Evolutionary conservation across 2,113 vertebrate genomes (phyloP).

Genomic region (Probosciger aterrimus): DNA sequence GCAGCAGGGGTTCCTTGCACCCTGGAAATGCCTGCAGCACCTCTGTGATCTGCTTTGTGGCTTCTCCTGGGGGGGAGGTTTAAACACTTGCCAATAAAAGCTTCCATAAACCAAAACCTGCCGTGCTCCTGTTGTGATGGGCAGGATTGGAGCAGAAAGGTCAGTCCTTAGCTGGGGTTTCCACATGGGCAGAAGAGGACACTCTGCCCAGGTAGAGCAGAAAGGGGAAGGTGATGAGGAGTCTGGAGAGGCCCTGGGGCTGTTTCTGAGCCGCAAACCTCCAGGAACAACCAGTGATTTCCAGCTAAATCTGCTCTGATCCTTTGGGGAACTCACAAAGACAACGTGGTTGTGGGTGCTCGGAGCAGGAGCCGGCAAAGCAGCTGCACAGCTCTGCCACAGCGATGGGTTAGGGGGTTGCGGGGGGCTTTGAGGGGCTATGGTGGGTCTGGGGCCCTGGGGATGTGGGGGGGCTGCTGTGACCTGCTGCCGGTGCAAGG

Average conservation of each 20-base stretch:
- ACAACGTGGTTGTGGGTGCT: accelerated
- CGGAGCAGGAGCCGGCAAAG: accelerated
- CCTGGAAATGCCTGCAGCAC: neutral
- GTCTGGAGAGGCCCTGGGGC: neutral
- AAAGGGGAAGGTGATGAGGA: neutral
- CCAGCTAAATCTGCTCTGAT: neutral
- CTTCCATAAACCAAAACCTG: neutral
- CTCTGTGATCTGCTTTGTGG: neutral
- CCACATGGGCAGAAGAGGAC: neutral
- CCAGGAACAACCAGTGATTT: accelerated
- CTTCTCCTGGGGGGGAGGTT: neutral
- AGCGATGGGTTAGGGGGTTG: neutral
- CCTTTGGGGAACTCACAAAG: neutral
- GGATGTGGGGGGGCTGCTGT: neutral
- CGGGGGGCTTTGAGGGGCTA: accelerated
- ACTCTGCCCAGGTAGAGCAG: neutral
- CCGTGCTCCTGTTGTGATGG: accelerated
- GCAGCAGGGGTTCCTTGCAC: neutral
- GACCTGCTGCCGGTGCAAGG: accelerated
- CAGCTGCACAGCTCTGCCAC: neutral
- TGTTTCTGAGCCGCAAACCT: neutral
- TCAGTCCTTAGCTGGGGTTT: neutral
- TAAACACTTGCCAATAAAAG: neutral
- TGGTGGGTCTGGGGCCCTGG: neutral
- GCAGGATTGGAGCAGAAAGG: neutral